phyloP scores from a whole-genome alignment of 2,113 vertebrate species.

The Parus major region DNA sequence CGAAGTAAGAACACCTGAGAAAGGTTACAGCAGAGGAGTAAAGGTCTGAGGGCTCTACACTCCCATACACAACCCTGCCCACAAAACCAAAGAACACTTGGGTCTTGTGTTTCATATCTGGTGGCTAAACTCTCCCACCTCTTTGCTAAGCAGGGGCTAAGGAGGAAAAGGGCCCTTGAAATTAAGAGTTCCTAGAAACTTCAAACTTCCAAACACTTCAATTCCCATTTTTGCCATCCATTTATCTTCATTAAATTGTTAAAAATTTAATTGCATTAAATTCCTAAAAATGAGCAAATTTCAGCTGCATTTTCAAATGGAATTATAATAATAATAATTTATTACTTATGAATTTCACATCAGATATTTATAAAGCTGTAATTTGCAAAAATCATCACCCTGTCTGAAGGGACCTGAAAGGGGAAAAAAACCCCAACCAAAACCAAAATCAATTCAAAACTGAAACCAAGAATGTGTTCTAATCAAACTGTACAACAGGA shows the following conservation, averaged over 20 bases:
- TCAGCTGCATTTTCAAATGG: neutral
- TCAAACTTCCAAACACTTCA: neutral
- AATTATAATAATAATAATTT: neutral
- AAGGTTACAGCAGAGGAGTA: neutral
- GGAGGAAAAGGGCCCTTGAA: neutral
- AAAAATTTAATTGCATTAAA: neutral
- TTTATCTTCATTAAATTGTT: neutral
- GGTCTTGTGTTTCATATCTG: neutral
- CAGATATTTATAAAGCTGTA: neutral
- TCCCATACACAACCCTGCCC: neutral
- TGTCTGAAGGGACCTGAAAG: neutral
- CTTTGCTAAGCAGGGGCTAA: neutral
- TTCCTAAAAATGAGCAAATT: neutral
- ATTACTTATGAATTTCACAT: neutral
- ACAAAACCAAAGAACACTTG: neutral
- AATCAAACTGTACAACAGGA: neutral
- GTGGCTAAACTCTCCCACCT: neutral
- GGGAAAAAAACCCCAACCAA: rapidly evolving
- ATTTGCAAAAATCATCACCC: neutral
- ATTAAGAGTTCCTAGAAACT: neutral
- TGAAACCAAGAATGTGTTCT: neutral
- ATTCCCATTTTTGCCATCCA: neutral
- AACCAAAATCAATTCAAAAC: neutral
- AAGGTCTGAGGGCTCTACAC: neutral
- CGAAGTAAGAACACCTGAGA: neutral